Conservation (phyloP, 2,797 vertebrate genomes). For the Melanogrammus aeglefinus region DNA sequence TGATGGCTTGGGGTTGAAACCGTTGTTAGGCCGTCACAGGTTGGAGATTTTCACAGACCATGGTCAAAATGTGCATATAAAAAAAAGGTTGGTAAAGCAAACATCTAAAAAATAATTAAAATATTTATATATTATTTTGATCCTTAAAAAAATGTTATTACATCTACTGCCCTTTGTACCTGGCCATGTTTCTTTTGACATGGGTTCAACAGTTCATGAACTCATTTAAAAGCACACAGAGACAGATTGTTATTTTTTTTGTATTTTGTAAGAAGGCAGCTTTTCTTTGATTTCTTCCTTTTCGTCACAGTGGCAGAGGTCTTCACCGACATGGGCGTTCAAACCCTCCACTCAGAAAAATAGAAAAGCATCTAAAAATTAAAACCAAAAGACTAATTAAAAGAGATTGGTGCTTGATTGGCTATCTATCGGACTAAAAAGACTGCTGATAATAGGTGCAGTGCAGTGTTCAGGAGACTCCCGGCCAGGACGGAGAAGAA, state of each 20-base stretch:
- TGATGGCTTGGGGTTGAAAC: conserved; percentile 25
- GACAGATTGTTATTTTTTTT: conserved; percentile 24
- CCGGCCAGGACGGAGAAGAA: neutral
- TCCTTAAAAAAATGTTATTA: conserved; percentile 63
- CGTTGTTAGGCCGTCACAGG: conserved; percentile 12
- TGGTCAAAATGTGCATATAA: conserved; percentile 39
- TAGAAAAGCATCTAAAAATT: conserved; percentile 27
- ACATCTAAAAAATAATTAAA: conserved; percentile 55
- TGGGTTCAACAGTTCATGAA: conserved; percentile 41
- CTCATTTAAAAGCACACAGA: conserved; percentile 46
- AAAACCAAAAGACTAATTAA: neutral
- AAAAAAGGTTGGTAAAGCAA: conserved; percentile 53
- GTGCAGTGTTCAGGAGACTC: neutral
- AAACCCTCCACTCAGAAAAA: conserved; percentile 43
- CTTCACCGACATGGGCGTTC: conserved; percentile 33
- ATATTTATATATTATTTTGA: conserved; percentile 75
- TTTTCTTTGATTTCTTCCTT: neutral
- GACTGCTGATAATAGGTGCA: neutral
- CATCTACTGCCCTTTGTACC: conserved; percentile 52
- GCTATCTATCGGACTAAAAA: neutral
- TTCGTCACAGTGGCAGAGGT: conserved; percentile 17
- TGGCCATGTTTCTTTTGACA: conserved; percentile 39
- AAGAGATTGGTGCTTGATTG: neutral
- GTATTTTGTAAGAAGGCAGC: conserved; percentile 10
- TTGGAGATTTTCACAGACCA: conserved; percentile 29